A percentile compares a stretch with the other conserved stretches of the same genome.
Conservation (phyloP, 2,888 invertebrate genomes). For the Cloeon dipterum region DNA sequence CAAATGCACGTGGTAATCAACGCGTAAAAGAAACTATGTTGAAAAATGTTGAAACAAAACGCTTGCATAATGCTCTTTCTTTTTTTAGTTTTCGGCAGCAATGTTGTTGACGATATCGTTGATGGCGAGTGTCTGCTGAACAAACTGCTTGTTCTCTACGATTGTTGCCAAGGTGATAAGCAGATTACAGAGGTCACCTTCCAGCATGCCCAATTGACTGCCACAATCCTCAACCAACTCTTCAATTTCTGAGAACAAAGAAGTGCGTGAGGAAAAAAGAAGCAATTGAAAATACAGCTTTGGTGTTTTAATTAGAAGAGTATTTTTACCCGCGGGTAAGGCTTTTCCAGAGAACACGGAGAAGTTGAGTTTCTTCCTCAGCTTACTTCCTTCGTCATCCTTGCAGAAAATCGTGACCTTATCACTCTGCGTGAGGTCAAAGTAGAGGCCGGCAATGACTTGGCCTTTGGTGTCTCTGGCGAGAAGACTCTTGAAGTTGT, state of each 20-base stretch:
- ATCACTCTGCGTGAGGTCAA: conserved; percentile 18
- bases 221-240: conserved; percentile 28
- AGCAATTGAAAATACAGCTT: conserved; percentile 3
- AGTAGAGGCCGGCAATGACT: conserved; percentile 64
- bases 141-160: conserved; percentile 44
- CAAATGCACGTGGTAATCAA: too few species aligned
- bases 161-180: conserved; percentile 40
- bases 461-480: conserved; percentile 66
- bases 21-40: too few species aligned
- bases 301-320: too few species aligned
- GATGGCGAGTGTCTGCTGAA: conserved; percentile 51
- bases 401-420: conserved; percentile 57
- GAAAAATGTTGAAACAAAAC: too few species aligned
- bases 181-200: conserved; percentile 33
- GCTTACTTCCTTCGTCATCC: conserved; percentile 33
- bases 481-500: conserved; percentile 46
- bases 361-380: conserved; percentile 50
- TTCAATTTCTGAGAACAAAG: not conserved
- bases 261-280: conserved; percentile 6
- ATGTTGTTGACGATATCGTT: conserved; percentile 59
- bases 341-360: conserved; percentile 29
- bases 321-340: too few species aligned
- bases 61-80: too few species aligned
- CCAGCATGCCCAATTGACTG: conserved; percentile 15
- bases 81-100: conserved; percentile 45